Conservation (phyloP, 2,888 invertebrate species). For the Mythimna ferrago region DNA sequence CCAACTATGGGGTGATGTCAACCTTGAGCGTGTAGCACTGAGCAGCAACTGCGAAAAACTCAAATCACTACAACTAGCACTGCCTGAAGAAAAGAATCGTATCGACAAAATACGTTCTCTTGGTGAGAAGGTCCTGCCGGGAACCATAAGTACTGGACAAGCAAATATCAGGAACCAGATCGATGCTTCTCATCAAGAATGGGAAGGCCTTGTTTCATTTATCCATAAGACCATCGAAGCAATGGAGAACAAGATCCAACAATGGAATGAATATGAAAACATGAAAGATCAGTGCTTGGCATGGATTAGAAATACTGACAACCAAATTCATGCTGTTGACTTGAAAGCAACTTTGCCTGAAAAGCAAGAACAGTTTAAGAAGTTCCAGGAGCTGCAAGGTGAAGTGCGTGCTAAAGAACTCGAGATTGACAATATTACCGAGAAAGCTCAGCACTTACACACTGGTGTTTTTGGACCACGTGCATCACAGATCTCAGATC, state of each 20-base stretch:
- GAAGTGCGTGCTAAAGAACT: conserved; percentile 97
- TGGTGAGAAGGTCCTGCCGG: conserved; percentile 97
- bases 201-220: conserved; percentile 95
- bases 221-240: conserved; percentile 94
- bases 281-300: conserved; percentile 95
- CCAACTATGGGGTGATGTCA: conserved; percentile 95
- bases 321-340: conserved; percentile 96
- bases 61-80: conserved; percentile 94
- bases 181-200: conserved; percentile 96
- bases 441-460: conserved; percentile 96
- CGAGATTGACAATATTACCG: conserved; percentile 98
- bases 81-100: conserved; percentile 96
- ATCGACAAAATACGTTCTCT: conserved; percentile 95
- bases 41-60: conserved; percentile 96
- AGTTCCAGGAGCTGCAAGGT: conserved; percentile 95
- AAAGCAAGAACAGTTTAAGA: conserved; percentile 96
- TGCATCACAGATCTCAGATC: conserved; percentile 96
- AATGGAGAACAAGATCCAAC: conserved; percentile 95
- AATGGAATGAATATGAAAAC: conserved; percentile 97
- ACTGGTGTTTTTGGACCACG: conserved; percentile 94
- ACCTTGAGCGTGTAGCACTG: conserved; percentile 95
- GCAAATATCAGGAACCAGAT: conserved; percentile 96
- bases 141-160: conserved; percentile 95
- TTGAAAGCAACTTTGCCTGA: conserved; percentile 95
- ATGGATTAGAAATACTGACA: conserved; percentile 97